Conservation (phyloP, 2,113 vertebrate genomes). For the Vulpes ferrilata region DNA sequence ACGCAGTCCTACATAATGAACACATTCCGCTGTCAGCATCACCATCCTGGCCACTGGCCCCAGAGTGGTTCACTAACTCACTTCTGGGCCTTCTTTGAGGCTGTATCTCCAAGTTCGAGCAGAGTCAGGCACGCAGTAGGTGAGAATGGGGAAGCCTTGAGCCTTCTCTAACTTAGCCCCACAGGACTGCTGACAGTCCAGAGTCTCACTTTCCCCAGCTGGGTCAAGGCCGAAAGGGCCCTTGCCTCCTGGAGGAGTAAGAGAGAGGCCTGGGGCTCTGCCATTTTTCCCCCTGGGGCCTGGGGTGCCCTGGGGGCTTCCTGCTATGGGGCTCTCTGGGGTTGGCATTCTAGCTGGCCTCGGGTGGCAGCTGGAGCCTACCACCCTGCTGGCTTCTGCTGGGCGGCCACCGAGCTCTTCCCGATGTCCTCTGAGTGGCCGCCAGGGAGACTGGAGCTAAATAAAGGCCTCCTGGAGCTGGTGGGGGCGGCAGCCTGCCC, state of each 20-base stretch:
- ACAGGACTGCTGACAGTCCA: accelerated
- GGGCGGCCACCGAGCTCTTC: neutral
- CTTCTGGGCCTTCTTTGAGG: neutral
- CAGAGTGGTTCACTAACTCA: neutral
- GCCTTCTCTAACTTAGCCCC: neutral
- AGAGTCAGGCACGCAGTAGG: neutral
- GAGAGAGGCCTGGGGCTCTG: neutral
- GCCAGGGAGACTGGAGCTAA: slow-evolving; percentile 56
- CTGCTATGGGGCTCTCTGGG: neutral
- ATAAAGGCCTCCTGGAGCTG: slow-evolving; percentile 15
- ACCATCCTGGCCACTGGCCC: neutral
- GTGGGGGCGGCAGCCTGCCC: neutral
- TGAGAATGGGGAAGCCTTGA: neutral
- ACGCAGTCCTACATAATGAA: neutral
- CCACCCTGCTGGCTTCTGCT: neutral
- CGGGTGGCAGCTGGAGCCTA: neutral
- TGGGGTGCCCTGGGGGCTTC: neutral
- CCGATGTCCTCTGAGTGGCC: neutral
- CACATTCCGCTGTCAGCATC: neutral
- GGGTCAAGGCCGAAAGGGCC: neutral
- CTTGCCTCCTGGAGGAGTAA: neutral
- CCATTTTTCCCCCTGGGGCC: neutral
- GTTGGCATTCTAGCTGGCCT: neutral
- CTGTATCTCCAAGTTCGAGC: neutral
- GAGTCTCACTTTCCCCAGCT: neutral